Evolutionary conservation across 2,888 invertebrate species (phyloP), one percentile per base, ranked within the genome.

Genomic region (Trissonchulus sp.): DNA sequence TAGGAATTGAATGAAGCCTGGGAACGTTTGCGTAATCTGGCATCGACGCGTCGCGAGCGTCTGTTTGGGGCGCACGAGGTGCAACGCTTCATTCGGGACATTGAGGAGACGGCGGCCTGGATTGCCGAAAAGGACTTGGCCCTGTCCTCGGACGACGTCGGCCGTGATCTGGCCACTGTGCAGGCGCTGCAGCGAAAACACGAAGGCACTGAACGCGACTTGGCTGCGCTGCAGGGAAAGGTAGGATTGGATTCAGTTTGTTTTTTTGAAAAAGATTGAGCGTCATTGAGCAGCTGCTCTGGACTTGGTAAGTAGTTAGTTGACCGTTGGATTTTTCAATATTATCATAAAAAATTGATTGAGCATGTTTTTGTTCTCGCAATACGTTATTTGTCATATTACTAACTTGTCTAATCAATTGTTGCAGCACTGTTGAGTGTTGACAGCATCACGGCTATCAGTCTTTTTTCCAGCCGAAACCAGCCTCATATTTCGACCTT

Each of bases 31-130:
- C 95, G 95, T 79, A 93, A 94, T 83, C 89, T 97, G 86, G 94
- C 97, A 1, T 89, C 94, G 79, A 91, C 94, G 86, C 90, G 98
- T 23, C 96, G 98, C 85, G 97, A 99, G 86, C 94, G 95, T 78
- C 87, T 99, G 60, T 98, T 95, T 86, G 99, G 98, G 0, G 99
- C 99, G 0, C 98, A 98, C 85, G 98, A 99, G 88, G 97, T 99
- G 81, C 98, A 99, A 87, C 90, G 94, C 75, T 98, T 97, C 87
- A 98, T 99, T 87, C 84, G 86, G 85, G 98, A 99, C 87, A 96
- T 98, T 0, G 97, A 99, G 84, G 99, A 99, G 87, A 97, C 98
- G 15, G 94, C 98, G 83, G 94, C 96, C 34, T 99, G 99, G 99
- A 98, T 99, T 82, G 93, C 93, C 1, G 98, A 99, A 87, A 99